Base-by-base conservation (phyloP, 2,888 invertebrate species). In the Hipparchia sbordonii region DNA sequence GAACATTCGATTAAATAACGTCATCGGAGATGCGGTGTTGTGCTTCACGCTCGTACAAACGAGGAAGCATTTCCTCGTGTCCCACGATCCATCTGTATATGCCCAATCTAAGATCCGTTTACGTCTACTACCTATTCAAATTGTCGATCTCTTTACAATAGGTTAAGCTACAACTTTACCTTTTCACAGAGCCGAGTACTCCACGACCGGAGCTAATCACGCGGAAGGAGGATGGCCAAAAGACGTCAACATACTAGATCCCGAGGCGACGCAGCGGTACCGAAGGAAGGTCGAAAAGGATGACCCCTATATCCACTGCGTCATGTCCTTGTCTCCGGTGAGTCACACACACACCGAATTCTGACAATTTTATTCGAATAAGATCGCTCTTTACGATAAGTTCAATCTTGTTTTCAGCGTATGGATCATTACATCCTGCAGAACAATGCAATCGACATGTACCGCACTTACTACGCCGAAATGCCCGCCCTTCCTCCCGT, bases 361-460 rank as follows among this genome's bases (percentile, higher is more conserved):
- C 23, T 23, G 23, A 13, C 12, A 6, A 10, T 2, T 39, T 39
- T 8, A 39, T 39, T 39, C 6, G n/a, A 6, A 54, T 12, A n/a
- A 0, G 5, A n/a, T n/a, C n/a, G 54, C 6, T 10, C 48, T 8
- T 6, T 48, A 6, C 7, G 6, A 48, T 48, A 7, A 48, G 1
- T 48, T 48, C 5, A 8, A 48, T 6, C 8, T 54, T 12, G 5
- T 33, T 33, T 70, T 5, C 85, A 97, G 97, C 95, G 94, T 23
- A 95, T 97, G 95, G 98, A 98, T 83, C 96, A 97, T 82, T 96
- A 96, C 82, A 96, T 98, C 73, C 92, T 95, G 76, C 98, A 98
- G 91, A 99, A 99, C 89, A 98, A 98, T 88, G 97, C 98, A 0
- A 95, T 98, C 61, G 97, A 98, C 86, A 97, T 99, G 85, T 98